These are phyloP conservation scores for Gisinianus flammeolus DNA, from an alignment of 2,888 invertebrate genomes.

Conservation along the genomic window DNA sequence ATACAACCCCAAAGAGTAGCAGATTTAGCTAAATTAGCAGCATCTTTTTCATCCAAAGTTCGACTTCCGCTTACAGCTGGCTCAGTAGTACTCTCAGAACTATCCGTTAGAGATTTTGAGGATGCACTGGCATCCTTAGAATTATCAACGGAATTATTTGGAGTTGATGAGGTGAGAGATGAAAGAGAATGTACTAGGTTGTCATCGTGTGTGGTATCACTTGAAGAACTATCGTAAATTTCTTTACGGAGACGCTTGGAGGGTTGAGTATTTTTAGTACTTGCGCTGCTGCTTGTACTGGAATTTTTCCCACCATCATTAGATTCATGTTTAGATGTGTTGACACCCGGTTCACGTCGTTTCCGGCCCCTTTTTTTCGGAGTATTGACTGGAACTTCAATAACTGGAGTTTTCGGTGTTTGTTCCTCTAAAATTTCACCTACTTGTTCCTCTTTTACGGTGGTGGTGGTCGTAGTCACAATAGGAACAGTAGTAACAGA, in stretches of 20 bases:
- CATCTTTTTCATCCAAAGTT: constrained; percentile 6
- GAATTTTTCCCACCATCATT: constrained; percentile 10
- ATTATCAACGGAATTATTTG: background rate
- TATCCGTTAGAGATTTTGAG: no score
- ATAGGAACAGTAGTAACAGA: background rate
- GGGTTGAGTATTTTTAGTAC: background rate
- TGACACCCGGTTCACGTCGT: background rate
- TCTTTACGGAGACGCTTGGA: constrained; percentile 13
- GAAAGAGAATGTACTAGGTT: background rate
- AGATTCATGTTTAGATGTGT: background rate
- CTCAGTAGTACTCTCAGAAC: background rate
- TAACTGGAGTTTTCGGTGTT: no score
- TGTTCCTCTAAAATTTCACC: background rate
- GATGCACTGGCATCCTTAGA: background rate
- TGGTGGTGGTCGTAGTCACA: background rate
- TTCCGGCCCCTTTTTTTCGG: background rate
- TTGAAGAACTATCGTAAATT: constrained; percentile 22
- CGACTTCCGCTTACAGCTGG: constrained; percentile 24
- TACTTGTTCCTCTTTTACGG: background rate
- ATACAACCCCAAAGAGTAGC: constrained; percentile 29
- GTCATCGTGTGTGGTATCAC: background rate
- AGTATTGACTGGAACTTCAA: no score
- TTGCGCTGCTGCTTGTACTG: background rate
- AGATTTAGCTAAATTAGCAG: constrained; percentile 5
- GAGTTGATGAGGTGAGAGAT: no score